Evolutionary conservation across 2,113 vertebrate species (phyloP).

Genomic region (Noturus placidus): DNA sequence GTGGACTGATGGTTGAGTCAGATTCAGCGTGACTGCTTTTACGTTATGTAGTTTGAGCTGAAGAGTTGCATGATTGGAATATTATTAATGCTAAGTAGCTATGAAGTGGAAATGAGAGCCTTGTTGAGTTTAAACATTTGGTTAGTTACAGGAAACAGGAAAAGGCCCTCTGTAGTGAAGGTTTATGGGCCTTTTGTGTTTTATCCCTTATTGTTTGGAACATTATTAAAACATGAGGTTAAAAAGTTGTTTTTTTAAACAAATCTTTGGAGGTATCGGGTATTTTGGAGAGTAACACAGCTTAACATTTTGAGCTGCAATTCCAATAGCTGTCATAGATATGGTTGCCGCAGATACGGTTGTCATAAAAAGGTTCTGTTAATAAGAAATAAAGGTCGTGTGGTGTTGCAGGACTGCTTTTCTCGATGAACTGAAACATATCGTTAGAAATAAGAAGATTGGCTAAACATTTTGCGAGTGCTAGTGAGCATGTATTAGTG

Average conservation of each 20-base stretch:
- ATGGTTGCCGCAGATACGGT: not conserved
- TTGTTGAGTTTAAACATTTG: conserved; percentile 9
- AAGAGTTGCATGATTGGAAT: not conserved
- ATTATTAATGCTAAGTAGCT: not conserved
- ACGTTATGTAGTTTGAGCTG: not conserved
- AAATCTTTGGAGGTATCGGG: not conserved
- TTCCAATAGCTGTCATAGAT: not conserved
- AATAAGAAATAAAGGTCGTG: not conserved
- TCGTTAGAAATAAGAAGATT: not conserved
- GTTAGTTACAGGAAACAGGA: conserved; percentile 17
- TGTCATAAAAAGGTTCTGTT: not conserved
- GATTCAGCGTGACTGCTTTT: too few species aligned
- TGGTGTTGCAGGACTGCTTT: not conserved
- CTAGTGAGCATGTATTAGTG: not conserved
- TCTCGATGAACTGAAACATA: not conserved
- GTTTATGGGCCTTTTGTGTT: not conserved
- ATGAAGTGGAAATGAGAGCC: conserved; percentile 13
- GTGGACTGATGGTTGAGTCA: not conserved
- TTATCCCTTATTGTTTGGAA: not conserved
- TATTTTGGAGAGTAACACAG: not conserved
- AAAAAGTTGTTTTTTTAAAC: not conserved
- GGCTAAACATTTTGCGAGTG: not conserved
- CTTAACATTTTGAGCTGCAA: not conserved
- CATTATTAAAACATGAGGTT: not conserved
- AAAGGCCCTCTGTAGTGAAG: not conserved